Percentiles rank a stretch among this genome's conserved stretches.
These are phyloP conservation scores for Atractosteus spatula DNA, from an alignment of 2,113 vertebrate species.

Conservation along the genomic window DNA sequence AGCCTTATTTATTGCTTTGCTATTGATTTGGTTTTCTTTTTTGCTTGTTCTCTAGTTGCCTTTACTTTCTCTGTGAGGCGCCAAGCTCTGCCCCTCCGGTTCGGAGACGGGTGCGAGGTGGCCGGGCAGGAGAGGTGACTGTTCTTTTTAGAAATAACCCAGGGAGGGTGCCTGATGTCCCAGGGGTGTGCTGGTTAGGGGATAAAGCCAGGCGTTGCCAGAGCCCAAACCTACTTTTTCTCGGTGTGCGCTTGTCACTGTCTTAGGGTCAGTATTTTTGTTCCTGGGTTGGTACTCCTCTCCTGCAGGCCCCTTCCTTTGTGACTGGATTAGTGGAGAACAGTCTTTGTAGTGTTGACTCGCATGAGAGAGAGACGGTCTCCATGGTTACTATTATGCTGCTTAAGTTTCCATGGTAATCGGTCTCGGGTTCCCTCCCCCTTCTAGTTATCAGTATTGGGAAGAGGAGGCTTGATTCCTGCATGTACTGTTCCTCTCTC, in stretches of 20 bases:
- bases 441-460: neutral
- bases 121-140: slow-evolving; percentile 24
- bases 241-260: neutral
- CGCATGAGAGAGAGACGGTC: neutral
- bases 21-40: slow-evolving; percentile 34
- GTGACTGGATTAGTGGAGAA: neutral
- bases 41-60: neutral
- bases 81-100: neutral
- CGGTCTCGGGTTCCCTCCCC: neutral
- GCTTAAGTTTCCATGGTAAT: neutral
- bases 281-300: neutral
- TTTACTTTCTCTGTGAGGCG: neutral
- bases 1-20: slow-evolving; percentile 70
- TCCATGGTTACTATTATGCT: neutral
- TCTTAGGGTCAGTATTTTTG: neutral
- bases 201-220: neutral
- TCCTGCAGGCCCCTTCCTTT: neutral
- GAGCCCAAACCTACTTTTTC: neutral
- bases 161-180: neutral
- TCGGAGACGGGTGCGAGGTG: too few relatives aligned
- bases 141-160: slow-evolving; percentile 11
- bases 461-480: neutral
- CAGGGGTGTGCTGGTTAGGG: neutral
- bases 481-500: too few relatives aligned
- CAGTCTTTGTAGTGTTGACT: neutral